Conservation (phyloP, 2,797 vertebrate genomes). For the Chloroceryle amazona region DNA sequence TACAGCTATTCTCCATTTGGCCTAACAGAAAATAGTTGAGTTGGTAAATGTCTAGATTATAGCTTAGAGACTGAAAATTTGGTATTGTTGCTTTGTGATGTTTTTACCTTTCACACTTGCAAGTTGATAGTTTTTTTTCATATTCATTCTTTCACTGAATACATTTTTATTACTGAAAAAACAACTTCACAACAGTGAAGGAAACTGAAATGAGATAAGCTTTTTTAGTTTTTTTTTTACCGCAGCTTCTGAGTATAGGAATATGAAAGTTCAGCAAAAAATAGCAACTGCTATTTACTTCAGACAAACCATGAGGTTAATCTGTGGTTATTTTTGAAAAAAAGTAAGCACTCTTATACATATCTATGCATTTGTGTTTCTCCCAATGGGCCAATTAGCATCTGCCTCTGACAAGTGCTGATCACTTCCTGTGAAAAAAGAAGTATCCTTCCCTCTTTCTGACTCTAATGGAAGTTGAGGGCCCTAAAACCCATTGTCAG, state of each 20-base stretch:
- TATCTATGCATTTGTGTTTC: not conserved
- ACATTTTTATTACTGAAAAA: not conserved
- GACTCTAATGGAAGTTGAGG: not conserved
- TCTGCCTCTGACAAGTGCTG: constrained; percentile 1
- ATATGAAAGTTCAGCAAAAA: not conserved
- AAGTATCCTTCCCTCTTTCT: not conserved
- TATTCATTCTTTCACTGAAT: not conserved
- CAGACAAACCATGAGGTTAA: not conserved
- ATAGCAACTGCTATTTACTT: not conserved
- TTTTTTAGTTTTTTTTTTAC: not conserved
- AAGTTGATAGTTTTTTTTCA: not conserved
- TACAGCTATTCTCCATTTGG: not conserved
- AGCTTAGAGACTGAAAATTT: not conserved
- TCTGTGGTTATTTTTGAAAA: not conserved
- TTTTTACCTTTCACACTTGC: not conserved
- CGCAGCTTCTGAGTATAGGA: not conserved
- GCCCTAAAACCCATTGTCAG: not conserved
- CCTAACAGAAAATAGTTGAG: not conserved
- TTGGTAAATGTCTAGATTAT: not conserved
- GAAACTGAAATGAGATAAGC: not conserved
- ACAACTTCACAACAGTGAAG: not conserved
- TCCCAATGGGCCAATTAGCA: not conserved
- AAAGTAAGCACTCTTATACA: not conserved
- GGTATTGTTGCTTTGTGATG: not conserved
- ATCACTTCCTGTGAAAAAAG: not conserved